A percentile compares a stretch with the other conserved stretches of the same genome.
Conservation (phyloP, 2,888 invertebrate genomes). For the Polymixis lichenea region DNA sequence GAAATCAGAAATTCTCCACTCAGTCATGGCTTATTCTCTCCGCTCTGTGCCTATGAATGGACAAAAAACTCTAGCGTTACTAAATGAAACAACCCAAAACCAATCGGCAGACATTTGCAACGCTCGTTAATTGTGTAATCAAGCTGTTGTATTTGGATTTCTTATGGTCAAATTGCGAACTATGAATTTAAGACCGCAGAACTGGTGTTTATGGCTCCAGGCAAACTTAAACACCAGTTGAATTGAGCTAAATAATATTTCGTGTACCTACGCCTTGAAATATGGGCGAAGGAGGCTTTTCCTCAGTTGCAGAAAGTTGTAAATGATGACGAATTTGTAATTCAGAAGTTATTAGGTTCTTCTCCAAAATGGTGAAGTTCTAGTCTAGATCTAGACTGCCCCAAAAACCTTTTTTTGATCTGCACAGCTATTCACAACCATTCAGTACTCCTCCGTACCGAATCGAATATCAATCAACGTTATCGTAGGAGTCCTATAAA, state of each 20-base stretch:
- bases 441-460: no score
- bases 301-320: not conserved
- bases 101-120: slow-evolving; percentile 62
- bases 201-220: not conserved
- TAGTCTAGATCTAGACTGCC: no score
- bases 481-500: no score
- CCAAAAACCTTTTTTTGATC: not conserved
- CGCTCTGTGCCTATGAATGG: slow-evolving; percentile 50
- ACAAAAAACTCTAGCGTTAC: slow-evolving; percentile 60
- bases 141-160: slow-evolving; percentile 43
- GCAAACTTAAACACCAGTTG: no score
- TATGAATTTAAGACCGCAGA: not conserved
- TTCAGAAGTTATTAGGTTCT: not conserved
- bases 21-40: slow-evolving; percentile 49
- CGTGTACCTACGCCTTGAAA: not conserved
- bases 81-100: slow-evolving; percentile 63
- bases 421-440: no score
- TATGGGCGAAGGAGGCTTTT: not conserved
- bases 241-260: not conserved
- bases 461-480: no score
- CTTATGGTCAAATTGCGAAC: slow-evolving; percentile 15
- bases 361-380: not conserved
- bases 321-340: not conserved
- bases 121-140: slow-evolving; percentile 67
- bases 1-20: slow-evolving; percentile 47